A percentile compares a stretch with the other conserved stretches of the same genome.
Conservation (phyloP, 2,113 vertebrate species). For the Andinoacara biseriatus region DNA sequence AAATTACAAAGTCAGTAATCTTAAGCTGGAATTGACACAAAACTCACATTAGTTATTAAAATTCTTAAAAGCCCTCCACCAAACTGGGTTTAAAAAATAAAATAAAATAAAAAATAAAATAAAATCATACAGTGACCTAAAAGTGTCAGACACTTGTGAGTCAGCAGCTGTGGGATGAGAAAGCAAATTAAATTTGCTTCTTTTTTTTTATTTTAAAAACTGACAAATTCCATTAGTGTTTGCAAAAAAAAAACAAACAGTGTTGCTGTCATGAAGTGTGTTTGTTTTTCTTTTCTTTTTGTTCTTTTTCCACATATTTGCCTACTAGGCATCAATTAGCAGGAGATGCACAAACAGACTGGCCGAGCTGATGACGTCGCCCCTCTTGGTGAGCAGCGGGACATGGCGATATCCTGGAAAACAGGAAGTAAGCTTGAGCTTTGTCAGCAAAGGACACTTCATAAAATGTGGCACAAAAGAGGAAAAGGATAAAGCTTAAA, state of each 20-base stretch:
- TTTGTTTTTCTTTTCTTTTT: background rate
- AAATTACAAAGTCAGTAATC: background rate
- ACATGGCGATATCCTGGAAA: constrained; percentile 92
- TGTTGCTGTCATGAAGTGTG: background rate
- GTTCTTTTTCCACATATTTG: background rate
- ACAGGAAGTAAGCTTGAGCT: constrained; percentile 16
- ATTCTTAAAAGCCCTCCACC: background rate
- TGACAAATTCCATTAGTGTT: constrained; percentile 4
- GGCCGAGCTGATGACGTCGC: constrained; percentile 86
- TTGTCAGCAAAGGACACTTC: constrained; percentile 8
- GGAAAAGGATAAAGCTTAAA: background rate
- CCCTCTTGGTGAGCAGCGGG: constrained; percentile 88
- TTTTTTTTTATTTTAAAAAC: too few relatives aligned
- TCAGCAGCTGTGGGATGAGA: background rate
- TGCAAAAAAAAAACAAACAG: background rate
- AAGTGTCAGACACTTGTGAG: constrained; percentile 3
- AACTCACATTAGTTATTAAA: background rate
- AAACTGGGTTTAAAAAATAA: background rate
- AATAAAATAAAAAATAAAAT: background rate
- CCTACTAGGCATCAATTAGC: constrained; percentile 74
- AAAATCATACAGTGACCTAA: constrained; percentile 9
- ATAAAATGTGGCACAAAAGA: background rate
- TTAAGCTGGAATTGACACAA: background rate
- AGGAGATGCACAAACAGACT: constrained; percentile 89
- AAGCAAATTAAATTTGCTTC: background rate